phyloP scores from a whole-genome alignment of 2,888 invertebrate genomes.

The Rotaria sp. region DNA sequence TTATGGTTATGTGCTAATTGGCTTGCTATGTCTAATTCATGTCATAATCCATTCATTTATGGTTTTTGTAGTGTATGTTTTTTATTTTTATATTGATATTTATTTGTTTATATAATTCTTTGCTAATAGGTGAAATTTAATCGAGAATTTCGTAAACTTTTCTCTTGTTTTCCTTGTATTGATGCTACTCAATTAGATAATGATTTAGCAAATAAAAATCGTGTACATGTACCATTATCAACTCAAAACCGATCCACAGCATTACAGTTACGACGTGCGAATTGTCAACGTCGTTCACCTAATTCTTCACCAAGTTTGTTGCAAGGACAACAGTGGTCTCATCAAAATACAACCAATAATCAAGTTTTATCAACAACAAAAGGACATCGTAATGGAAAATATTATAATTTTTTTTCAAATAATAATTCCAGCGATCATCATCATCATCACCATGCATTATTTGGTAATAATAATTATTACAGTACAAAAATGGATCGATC shows the following conservation, averaged over 20 bases:
- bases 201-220: neutral
- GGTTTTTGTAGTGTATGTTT: constrained; percentile 76
- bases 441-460: neutral
- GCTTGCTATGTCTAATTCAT: constrained; percentile 75
- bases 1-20: constrained; percentile 77
- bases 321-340: neutral
- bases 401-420: neutral
- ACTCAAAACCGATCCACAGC: neutral
- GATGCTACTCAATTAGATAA: neutral
- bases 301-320: neutral
- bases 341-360: neutral
- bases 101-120: neutral
- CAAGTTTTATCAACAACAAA: neutral
- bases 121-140: constrained; percentile 29
- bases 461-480: neutral
- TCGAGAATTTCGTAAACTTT: constrained; percentile 27
- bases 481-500: neutral
- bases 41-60: constrained; percentile 81
- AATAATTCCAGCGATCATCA: neutral
- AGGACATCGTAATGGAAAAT: neutral
- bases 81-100: too few species aligned
- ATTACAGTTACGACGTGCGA: neutral
- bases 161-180: constrained; percentile 28
- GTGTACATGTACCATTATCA: neutral
- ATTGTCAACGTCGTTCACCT: neutral